Conservation (phyloP, 2,797 vertebrate genomes). For the Sciurus vulgaris region DNA sequence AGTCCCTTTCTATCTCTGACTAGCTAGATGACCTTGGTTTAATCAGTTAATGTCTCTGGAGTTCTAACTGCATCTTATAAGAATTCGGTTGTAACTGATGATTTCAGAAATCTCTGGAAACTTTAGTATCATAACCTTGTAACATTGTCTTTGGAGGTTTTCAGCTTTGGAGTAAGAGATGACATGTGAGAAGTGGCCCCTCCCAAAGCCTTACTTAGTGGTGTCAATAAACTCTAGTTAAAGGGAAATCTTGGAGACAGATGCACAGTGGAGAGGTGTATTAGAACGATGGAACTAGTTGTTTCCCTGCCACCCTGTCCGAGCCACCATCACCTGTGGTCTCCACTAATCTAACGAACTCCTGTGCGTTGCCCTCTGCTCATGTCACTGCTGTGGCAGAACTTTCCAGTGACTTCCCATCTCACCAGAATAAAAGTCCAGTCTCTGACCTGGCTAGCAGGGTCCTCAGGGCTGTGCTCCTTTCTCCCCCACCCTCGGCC, state of each 20-base stretch:
- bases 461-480: no score
- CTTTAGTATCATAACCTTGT: not conserved
- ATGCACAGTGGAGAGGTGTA: not conserved
- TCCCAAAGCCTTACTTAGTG: not conserved
- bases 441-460: not conserved
- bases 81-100: not conserved
- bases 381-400: no score
- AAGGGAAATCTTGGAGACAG: not conserved
- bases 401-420: not conserved
- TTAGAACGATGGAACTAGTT: not conserved
- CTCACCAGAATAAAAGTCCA: not conserved
- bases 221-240: not conserved
- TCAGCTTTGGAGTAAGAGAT: not conserved
- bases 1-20: not conserved
- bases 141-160: not conserved
- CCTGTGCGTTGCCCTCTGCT: not conserved
- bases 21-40: not conserved
- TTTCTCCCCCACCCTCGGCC: rapidly evolving
- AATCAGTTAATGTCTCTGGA: not conserved
- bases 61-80: not conserved
- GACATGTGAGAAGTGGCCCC: not conserved
- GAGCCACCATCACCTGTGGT: rapidly evolving
- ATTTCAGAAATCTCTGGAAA: not conserved
- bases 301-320: rapidly evolving
- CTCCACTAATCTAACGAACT: rapidly evolving